Evolutionary conservation across 2,797 vertebrate species (phyloP), one percentile per base, ranked within the genome.

Genomic region (Sebastolobus alascanus): DNA sequence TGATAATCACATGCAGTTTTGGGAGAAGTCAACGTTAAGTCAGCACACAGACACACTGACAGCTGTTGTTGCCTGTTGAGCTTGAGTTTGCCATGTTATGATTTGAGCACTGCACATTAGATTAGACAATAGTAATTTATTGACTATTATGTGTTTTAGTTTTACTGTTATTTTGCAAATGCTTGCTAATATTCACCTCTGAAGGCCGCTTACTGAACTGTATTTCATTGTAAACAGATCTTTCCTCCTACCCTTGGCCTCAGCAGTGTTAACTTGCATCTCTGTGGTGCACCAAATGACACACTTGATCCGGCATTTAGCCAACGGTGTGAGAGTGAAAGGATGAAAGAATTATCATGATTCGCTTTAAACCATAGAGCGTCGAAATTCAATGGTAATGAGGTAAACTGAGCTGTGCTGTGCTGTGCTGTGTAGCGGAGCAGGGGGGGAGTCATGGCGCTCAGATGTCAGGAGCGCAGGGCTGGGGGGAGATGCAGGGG

Each of bases 301-400:
- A 86, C 71, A 77, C 87, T 89, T 71, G 73, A 87, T 88, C 70
- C 20, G 2, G 37, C 63, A 59, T 88, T 86, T 79, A 89, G 88
- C 84, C 81, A 86, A 80, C 74, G 66, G 81, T 46, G 79, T 69
- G 59, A 50, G 33, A 68, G 33, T 63, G 50, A 83, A 79, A 58
- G 75, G 72, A 82, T 78, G 66, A 78, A 65, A 31, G 50, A 87
- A 86, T 87, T 66, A 89, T 77, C 64, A 77, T 75, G 83, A 84
- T 89, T 91, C 80, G 68, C 68, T 80, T 82, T 77, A 82, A 89
- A 91, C 68, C 61, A 85, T 56, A 79, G 84, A 73, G 77, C 38
- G 71, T 50, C 86, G 78, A 84, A 90, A 25, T 25, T 79, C 68
- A 80, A 67, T 84, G 71, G 80, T 89, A 91, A 94, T 92, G 82